phyloP scores from a whole-genome alignment of 2,113 vertebrate genomes.

The Sinosuthora webbiana region DNA sequence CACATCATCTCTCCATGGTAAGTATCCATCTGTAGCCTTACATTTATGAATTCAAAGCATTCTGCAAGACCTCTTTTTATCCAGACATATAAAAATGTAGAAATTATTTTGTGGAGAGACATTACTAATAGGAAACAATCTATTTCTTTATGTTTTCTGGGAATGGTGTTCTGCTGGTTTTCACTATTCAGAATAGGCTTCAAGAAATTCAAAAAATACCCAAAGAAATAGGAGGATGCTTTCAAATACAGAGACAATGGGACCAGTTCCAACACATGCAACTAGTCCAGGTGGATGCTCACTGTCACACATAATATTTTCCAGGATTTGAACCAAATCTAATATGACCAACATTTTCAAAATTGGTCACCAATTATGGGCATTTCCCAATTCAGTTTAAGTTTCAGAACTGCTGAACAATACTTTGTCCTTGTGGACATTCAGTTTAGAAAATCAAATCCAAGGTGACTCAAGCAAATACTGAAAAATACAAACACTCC shows the following conservation, averaged over 20 bases:
- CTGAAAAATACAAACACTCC: not conserved
- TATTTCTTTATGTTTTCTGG: not conserved
- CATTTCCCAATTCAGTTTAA: not conserved
- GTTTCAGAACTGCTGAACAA: not conserved
- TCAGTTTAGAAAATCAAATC: not conserved
- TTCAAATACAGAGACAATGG: not conserved
- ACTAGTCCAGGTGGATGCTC: not conserved
- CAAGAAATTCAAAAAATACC: constrained; percentile 10
- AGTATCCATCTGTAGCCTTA: constrained; percentile 1
- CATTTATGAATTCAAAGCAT: constrained; percentile 19
- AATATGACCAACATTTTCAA: not conserved
- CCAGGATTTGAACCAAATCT: not conserved
- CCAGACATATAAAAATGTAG: not conserved
- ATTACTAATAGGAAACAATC: not conserved
- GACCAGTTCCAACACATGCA: constrained; percentile 21
- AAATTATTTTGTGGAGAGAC: constrained; percentile 26
- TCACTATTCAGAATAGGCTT: constrained; percentile 28
- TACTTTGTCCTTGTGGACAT: not conserved
- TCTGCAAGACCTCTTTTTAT: constrained; percentile 21
- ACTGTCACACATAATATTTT: not conserved
- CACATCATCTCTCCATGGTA: constrained; percentile 52
- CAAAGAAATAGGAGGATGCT: not conserved
- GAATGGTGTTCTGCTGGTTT: constrained; percentile 31
- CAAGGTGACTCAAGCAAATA: not conserved
- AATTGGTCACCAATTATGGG: not conserved